phyloP scores from a whole-genome alignment of 2,888 invertebrate species.

The Patella depressa region DNA sequence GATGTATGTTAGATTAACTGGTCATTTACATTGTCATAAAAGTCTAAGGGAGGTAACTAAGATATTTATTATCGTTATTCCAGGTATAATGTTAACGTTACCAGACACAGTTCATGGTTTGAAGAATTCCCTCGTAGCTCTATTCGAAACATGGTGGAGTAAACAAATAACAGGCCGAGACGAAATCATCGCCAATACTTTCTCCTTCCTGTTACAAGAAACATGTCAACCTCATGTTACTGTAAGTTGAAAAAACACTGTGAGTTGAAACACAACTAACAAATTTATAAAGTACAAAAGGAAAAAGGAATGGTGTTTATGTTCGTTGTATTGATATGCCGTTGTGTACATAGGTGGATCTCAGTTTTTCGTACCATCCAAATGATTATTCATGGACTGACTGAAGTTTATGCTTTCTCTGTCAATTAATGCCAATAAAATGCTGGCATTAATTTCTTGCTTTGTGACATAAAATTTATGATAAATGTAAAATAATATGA shows the following conservation, averaged over 20 bases:
- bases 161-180: conserved; percentile 49
- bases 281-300: no score
- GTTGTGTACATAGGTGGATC: not conserved
- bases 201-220: conserved; percentile 51
- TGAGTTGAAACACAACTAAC: no score
- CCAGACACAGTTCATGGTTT: conserved; percentile 46
- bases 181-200: conserved; percentile 51
- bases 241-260: conserved; percentile 32
- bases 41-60: no score
- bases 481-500: no score
- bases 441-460: no score
- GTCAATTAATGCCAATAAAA: no score
- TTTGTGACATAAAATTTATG: no score
- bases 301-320: no score
- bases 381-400: not conserved
- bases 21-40: no score
- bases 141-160: conserved; percentile 66
- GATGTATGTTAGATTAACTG: no score
- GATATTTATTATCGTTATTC: not conserved
- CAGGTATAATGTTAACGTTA: conserved; percentile 37
- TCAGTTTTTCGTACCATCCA: not conserved
- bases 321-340: not conserved
- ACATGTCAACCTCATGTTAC: conserved; percentile 40
- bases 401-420: not conserved
- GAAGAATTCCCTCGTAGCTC: conserved; percentile 45